A percentile compares a stretch with the other conserved stretches of the same genome.
Evolutionary conservation across 2,797 vertebrate genomes (phyloP).

Genomic region (Galago senegalensis): DNA sequence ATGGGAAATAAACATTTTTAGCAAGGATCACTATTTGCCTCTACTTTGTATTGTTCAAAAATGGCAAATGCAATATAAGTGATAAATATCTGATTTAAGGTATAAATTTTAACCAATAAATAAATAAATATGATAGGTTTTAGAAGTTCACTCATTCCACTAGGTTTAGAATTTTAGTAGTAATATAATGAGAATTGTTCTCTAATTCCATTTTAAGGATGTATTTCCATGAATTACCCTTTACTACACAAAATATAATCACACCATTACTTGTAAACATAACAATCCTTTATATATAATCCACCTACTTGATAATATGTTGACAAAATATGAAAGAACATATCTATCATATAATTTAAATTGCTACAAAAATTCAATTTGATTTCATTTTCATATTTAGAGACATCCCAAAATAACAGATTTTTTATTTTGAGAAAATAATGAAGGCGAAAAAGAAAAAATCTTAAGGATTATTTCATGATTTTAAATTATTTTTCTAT

Average conservation of each 20-base stretch:
- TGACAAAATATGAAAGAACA: slow-evolving; percentile 26
- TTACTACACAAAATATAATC: slow-evolving; percentile 36
- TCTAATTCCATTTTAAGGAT: slow-evolving; percentile 34
- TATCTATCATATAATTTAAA: slow-evolving; percentile 30
- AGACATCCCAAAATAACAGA: slow-evolving; percentile 23
- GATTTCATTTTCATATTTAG: slow-evolving; percentile 55
- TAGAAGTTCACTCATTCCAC: slow-evolving; percentile 46
- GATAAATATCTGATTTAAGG: slow-evolving; percentile 66
- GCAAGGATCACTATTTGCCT: slow-evolving; percentile 75
- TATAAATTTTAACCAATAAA: slow-evolving; percentile 48
- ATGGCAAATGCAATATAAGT: slow-evolving; percentile 78
- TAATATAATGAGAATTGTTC: slow-evolving; percentile 55
- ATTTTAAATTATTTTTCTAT: neutral
- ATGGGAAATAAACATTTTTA: slow-evolving; percentile 65
- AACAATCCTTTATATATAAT: slow-evolving; percentile 52
- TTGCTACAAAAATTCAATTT: slow-evolving; percentile 32
- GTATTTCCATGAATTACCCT: slow-evolving; percentile 50
- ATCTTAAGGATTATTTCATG: neutral
- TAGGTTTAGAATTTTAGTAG: slow-evolving; percentile 54
- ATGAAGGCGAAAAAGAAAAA: neutral
- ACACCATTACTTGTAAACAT: slow-evolving; percentile 33
- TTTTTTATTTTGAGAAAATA: slow-evolving; percentile 17
- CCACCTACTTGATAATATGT: neutral
- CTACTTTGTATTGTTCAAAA: slow-evolving; percentile 85
- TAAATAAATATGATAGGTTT: neutral